These are phyloP conservation scores for Sceloporus undulatus DNA, from an alignment of 2,113 vertebrate species.

Conservation along the genomic window DNA sequence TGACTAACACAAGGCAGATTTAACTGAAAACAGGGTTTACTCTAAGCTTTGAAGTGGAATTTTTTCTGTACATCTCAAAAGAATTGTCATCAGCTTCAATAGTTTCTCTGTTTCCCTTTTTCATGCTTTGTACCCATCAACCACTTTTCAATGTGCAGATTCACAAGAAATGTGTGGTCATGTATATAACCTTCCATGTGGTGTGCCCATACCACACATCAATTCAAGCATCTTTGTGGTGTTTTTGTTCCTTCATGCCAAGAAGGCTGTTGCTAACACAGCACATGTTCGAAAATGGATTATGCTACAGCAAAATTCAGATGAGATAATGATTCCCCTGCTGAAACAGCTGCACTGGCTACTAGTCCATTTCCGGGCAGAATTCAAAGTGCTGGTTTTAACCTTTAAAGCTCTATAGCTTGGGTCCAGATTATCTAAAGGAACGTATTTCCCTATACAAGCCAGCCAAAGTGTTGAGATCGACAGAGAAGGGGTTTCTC, in stretches of 20 bases:
- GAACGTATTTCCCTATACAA: too few species aligned
- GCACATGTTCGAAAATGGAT: not conserved
- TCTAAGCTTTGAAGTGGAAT: slow-evolving; percentile 14
- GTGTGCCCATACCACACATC: not conserved
- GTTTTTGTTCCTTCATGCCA: too few species aligned
- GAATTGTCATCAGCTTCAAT: not conserved
- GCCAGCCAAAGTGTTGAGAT: too few species aligned
- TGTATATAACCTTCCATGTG: not conserved
- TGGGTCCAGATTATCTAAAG: too few species aligned
- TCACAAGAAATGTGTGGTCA: not conserved
- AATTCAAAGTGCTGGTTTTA: too few species aligned
- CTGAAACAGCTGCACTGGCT: too few species aligned
- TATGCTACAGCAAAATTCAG: not conserved
- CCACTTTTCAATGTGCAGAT: not conserved
- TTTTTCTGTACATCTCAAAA: not conserved
- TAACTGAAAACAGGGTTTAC: accelerated
- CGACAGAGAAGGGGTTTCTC: too few species aligned
- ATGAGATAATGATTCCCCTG: not conserved
- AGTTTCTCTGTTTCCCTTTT: not conserved
- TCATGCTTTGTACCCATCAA: not conserved
- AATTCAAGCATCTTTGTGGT: not conserved
- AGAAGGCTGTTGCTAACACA: not conserved
- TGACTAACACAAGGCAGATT: not conserved
- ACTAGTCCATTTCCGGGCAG: too few species aligned
- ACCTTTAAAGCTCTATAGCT: too few species aligned